phyloP scores from a whole-genome alignment of 2,797 vertebrate genomes.

The Gambusia yucatana region DNA sequence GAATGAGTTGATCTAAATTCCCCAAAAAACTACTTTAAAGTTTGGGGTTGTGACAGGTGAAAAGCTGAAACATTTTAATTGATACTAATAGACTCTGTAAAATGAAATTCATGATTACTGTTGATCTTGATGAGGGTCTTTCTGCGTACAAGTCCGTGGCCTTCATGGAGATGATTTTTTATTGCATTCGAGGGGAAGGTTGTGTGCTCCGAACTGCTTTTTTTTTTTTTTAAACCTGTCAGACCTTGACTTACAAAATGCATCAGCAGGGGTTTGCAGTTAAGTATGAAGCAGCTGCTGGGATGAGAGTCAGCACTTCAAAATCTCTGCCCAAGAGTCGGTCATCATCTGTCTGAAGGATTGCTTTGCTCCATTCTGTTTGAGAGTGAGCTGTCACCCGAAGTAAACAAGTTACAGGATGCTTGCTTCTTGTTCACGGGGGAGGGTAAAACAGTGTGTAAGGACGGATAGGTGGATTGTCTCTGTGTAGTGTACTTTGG shows the following conservation, averaged over 20 bases:
- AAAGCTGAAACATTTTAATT: background rate
- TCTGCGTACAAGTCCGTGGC: background rate
- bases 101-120: background rate
- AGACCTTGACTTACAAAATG: slow-evolving; percentile 14
- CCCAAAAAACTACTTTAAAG: background rate
- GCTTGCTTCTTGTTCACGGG: slow-evolving; percentile 13
- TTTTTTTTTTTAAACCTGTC: slow-evolving; percentile 1
- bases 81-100: background rate
- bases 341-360: slow-evolving; percentile 16
- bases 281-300: slow-evolving; percentile 4
- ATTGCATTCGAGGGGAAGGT: slow-evolving; percentile 3
- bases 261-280: background rate
- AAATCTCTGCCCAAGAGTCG: slow-evolving; percentile 14
- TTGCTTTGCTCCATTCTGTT: slow-evolving; percentile 12
- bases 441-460: slow-evolving; percentile 17
- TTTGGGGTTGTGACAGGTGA: background rate
- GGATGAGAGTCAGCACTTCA: slow-evolving; percentile 19
- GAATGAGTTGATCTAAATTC: background rate
- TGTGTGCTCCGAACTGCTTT: background rate
- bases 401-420: slow-evolving; percentile 24
- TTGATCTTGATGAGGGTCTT: background rate
- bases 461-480: background rate
- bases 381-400: slow-evolving; percentile 7
- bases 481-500: background rate
- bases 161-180: background rate